Base-by-base conservation (phyloP, 2,888 invertebrate species). In the Rhingia campestris region DNA sequence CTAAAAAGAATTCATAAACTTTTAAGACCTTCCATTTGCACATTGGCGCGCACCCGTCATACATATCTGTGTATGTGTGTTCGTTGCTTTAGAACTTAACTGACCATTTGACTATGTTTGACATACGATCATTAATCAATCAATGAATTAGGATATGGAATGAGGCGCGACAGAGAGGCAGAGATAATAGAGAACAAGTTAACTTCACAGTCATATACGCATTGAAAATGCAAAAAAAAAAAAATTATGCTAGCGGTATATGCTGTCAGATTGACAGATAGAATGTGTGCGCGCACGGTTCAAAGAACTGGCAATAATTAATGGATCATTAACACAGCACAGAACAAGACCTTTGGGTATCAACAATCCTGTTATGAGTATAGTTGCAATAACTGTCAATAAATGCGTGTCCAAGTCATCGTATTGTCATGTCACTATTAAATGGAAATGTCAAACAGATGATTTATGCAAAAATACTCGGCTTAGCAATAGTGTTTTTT, bases 91-190 rank as follows among this genome's bases (percentile, higher is more conserved):
- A 56, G 47, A 74, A 66, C 61, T 59, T 63, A 67, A 63, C 67
- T 69, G 58, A 63, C 77, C 73, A 77, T 63, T 77, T 82, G 81
- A 67, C 81, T 72, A 63, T 35, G 76, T 63, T 82, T 73, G 77
- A 79, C 51, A 63, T 22, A 58, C 9, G 37, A 82, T 79, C 82
- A 82, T 82, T 82, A 82, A 82, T 82, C 82, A 82, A 74, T 79
- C 63, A 79, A 64, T 73, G 43, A 66, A 63, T 72, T 53, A 53
- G 64, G 56, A 75, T 54, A 37, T 14, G 7, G 53, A 61, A 49
- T 47, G 6, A 54, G 12, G 9, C 12, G 33, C 3, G 30, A 32
- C 10, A 56, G 6, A 37, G 9, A 56, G 33, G 30, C 32, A 22
- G n/a, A 43, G 12, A 49, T 49, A 49, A 49, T 49, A 45, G 10